Conservation (phyloP, 2,113 vertebrate genomes). For the Beaufortia kweichowensis region DNA sequence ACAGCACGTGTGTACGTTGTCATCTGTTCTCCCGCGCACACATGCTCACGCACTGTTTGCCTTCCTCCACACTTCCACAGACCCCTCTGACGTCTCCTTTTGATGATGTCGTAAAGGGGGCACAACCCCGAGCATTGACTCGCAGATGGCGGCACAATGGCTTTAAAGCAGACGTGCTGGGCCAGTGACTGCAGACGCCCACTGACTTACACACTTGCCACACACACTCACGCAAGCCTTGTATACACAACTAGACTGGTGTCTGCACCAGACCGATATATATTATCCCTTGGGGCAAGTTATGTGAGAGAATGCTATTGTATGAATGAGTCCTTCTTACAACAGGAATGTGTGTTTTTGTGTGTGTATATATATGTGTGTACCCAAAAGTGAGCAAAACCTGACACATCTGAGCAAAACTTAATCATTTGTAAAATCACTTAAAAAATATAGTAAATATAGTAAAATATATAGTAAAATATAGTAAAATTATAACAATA, state of each 20-base stretch:
- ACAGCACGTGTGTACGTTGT: constrained; percentile 10
- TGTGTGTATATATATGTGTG: not conserved
- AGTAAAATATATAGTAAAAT: no score
- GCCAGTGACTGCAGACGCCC: constrained; percentile 33
- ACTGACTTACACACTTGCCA: constrained; percentile 23
- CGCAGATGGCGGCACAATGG: constrained; percentile 54
- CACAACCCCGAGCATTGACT: constrained; percentile 39
- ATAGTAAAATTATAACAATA: no score
- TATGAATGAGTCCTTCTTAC: not conserved
- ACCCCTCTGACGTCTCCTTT: constrained; percentile 28
- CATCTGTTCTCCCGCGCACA: constrained; percentile 17
- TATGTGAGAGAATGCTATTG: constrained; percentile 44
- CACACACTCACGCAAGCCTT: constrained; percentile 31
- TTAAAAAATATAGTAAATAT: no score
- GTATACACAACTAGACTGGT: constrained; percentile 37
- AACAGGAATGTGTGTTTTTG: not conserved
- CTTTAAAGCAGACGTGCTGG: constrained; percentile 31
- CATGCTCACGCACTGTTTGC: constrained; percentile 19
- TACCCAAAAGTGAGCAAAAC: no score
- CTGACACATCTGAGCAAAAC: no score
- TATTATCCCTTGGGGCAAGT: constrained; percentile 3
- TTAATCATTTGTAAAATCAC: no score
- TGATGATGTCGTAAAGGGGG: constrained; percentile 46
- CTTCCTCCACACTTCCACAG: constrained; percentile 44
- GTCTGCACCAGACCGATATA: constrained; percentile 16